Evolutionary conservation across 37 sponge, comb jelly and placozoan genomes (phyloP).

Genomic region (Spongilla lacustris): DNA sequence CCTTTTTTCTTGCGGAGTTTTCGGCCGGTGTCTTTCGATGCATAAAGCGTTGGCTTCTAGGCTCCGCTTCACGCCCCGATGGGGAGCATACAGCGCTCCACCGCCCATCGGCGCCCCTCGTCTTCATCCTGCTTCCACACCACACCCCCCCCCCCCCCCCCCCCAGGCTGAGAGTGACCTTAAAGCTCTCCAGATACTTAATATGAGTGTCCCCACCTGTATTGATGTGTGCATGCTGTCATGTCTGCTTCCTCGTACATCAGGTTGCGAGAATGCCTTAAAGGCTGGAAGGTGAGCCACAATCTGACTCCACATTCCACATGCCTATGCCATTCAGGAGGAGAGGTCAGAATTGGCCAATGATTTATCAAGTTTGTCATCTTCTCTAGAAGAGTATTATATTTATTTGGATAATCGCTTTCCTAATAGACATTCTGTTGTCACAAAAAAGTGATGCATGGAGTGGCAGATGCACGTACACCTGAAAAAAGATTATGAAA

Average conservation of each 20-base stretch:
- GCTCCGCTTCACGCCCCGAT: too few species aligned
- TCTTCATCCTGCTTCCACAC: too few species aligned
- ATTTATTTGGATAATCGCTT: constrained; percentile 28
- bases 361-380: too few species aligned
- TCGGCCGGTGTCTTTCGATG: too few species aligned
- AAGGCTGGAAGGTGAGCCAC: constrained; percentile 50
- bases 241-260: constrained; percentile 66
- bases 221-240: background rate
- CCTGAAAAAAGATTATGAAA: too few species aligned
- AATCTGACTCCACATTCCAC: background rate
- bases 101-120: too few species aligned
- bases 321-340: constrained; percentile 30
- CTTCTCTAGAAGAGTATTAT: constrained; percentile 13
- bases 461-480: too few species aligned
- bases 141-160: too few species aligned
- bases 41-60: too few species aligned
- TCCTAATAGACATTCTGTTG: constrained; percentile 3
- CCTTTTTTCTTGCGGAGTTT: too few species aligned
- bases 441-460: background rate
- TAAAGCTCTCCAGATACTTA: constrained; percentile 6
- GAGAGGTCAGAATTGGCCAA: background rate
- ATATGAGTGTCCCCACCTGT: background rate
- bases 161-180: constrained; percentile 52
- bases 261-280: constrained; percentile 80
- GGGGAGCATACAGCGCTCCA: too few species aligned